Evolutionary conservation across 2,888 invertebrate genomes (phyloP), one percentile per base, ranked within the genome.

Genomic region (Acrobasis repandana): DNA sequence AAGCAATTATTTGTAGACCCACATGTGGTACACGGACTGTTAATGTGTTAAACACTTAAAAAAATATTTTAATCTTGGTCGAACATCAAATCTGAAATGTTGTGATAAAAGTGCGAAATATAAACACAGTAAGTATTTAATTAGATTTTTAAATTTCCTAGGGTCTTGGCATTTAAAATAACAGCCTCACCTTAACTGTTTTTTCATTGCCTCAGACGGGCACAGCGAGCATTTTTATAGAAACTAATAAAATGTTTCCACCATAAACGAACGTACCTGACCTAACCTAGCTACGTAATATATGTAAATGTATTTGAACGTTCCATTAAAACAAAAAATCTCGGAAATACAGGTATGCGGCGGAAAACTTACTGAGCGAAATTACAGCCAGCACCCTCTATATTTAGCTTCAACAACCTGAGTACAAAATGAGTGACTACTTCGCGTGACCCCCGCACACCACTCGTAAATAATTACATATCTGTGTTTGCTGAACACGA

Each of bases 401-500:
- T 58, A 49, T 58, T 58, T 48, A 36, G n/a, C 54, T 43, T 9
- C 11, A 43, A n/a, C 54, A 36, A 58, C 50, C 34, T 16, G 10
- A 36, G 50, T 50, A 58, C 48, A 49, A 58, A 58, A 58, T 58
- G 58, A 58, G 36, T 20, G 51, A 59, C 38, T 49, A 51, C 20
- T 28, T 59, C 43, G 58, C 58, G 58, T 59, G 58, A 59, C 58
- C 58, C 15, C 14, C 43, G 48, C 33, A 48, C 34, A 48, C 50
- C 43, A 28, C 58, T 38, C 51, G 51, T 59, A 51, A 59, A 59
- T 59, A 59, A 59, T 51, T 59, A 51, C 51, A 59, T 59, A 59
- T 59, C 58, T 38, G 33, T 48, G 58, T 36, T 28, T 47, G 28
- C 57, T 33, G 46, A 48, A 57, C 47, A 20, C 57, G 57, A 46